phyloP scores from a whole-genome alignment of 2,888 invertebrate genomes.

The Crepidodera aurea region DNA sequence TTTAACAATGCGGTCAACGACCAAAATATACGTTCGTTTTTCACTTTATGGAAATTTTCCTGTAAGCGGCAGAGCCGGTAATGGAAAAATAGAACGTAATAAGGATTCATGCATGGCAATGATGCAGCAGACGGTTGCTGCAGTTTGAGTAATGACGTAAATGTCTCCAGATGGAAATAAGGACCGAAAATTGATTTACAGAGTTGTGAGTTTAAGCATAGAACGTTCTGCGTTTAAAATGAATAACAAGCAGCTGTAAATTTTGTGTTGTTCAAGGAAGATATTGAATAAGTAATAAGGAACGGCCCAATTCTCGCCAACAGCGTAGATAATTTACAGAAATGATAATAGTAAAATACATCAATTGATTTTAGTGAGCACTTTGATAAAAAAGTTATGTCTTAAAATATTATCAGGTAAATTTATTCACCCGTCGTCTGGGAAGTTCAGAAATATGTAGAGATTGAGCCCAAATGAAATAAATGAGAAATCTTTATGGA shows the following conservation, averaged over 20 bases:
- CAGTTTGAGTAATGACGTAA: constrained; percentile 1
- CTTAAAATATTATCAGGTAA: no score
- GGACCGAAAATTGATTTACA: constrained; percentile 3
- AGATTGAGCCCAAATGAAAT: no score
- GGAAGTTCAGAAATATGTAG: no score
- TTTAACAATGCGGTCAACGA: constrained; percentile 11
- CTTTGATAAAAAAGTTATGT: no score
- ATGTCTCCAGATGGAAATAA: constrained; percentile 10
- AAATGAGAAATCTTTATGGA: no score
- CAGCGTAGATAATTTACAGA: no score
- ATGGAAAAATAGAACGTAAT: constrained; percentile 30
- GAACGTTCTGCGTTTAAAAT: background rate
- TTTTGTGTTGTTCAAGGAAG: no score
- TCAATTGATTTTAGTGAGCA: no score
- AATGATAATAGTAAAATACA: no score
- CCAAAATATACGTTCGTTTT: background rate
- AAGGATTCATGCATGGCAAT: constrained; percentile 22
- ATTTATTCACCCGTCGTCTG: no score
- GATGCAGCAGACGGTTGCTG: constrained; percentile 11
- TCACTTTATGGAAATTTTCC: constrained; percentile 18
- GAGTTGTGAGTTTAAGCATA: background rate
- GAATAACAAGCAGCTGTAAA: background rate
- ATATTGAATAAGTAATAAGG: no score
- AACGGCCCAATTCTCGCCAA: no score
- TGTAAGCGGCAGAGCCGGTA: constrained; percentile 5